phyloP scores from a whole-genome alignment of 2,888 invertebrate genomes.

The Loripinus fragilis region DNA sequence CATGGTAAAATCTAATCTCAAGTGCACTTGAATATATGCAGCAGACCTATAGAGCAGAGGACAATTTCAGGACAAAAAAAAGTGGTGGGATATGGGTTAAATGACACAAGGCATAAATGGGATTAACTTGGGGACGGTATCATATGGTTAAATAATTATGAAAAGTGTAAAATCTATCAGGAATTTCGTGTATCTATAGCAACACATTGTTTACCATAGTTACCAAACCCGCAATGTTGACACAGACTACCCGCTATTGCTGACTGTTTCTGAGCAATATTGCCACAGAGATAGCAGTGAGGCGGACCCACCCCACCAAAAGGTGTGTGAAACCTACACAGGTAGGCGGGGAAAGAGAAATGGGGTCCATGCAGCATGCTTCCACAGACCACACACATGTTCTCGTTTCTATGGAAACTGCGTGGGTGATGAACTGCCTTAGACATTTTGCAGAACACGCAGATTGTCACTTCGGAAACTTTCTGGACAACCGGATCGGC shows the following conservation, averaged over 20 bases:
- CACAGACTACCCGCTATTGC: constrained; percentile 49
- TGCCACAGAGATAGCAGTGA: constrained; percentile 48
- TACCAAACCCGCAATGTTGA: constrained; percentile 62
- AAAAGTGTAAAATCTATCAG: neutral
- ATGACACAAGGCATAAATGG: too few species aligned
- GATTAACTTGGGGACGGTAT: too few species aligned
- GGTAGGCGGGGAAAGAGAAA: constrained; percentile 19
- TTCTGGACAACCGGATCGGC: constrained; percentile 53
- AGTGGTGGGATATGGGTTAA: too few species aligned
- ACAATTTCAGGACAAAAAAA: too few species aligned
- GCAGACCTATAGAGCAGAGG: too few species aligned
- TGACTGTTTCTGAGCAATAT: constrained; percentile 25
- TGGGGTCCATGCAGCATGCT: constrained; percentile 20
- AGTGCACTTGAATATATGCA: too few species aligned
- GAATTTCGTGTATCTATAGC: neutral
- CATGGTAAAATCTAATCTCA: too few species aligned
- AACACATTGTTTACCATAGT: constrained; percentile 54
- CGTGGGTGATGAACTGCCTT: constrained; percentile 52
- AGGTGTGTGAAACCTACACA: constrained; percentile 51
- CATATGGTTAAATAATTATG: too few species aligned
- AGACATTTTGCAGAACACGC: constrained; percentile 52
- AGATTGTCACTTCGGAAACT: constrained; percentile 56
- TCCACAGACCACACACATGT: constrained; percentile 66
- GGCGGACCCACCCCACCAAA: constrained; percentile 21
- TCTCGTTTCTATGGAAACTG: constrained; percentile 51